These are phyloP conservation scores for Cyclopterus lumpus DNA, from an alignment of 2,797 vertebrate genomes.

Conservation along the genomic window DNA sequence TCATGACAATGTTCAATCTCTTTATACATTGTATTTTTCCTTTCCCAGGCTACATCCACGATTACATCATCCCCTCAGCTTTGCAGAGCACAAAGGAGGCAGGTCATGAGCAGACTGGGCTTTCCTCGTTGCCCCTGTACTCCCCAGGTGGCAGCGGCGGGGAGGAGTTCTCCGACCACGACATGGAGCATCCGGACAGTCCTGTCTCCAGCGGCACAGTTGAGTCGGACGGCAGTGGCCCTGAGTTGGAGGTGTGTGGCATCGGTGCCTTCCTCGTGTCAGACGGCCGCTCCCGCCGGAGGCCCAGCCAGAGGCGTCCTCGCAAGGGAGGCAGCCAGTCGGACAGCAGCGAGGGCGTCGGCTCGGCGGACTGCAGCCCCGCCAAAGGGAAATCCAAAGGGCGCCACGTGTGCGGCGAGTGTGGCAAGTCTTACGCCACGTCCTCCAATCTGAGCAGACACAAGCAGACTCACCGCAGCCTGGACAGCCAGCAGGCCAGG, in stretches of 20 bases:
- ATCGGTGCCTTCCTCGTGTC: slow-evolving; percentile 55
- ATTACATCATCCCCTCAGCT: slow-evolving; percentile 71
- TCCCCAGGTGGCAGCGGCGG: slow-evolving; percentile 59
- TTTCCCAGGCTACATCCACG: slow-evolving; percentile 71
- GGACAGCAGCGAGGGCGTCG: slow-evolving; percentile 19
- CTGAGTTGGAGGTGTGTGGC: slow-evolving; percentile 34
- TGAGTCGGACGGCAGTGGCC: slow-evolving; percentile 49
- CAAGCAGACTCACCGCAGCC: slow-evolving; percentile 78
- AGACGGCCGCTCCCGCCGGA: slow-evolving; percentile 52
- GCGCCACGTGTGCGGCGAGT: slow-evolving; percentile 64
- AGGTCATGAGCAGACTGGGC: slow-evolving; percentile 33
- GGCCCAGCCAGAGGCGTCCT: slow-evolving; percentile 22
- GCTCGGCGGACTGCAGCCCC: slow-evolving; percentile 32
- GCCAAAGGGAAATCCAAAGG: slow-evolving; percentile 57
- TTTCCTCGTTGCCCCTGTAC: slow-evolving; percentile 51
- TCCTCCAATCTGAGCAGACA: slow-evolving; percentile 77
- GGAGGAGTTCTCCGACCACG: slow-evolving; percentile 73
- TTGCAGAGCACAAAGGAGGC: slow-evolving; percentile 54
- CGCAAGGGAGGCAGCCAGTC: slow-evolving; percentile 35
- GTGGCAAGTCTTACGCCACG: slow-evolving; percentile 72
- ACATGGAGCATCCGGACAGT: slow-evolving; percentile 70
- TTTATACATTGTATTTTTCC: slow-evolving; percentile 10
- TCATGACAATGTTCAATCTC: background rate
- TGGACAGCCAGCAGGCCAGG: slow-evolving; percentile 73
- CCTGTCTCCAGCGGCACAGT: slow-evolving; percentile 61